phyloP scores from a whole-genome alignment of 2,113 vertebrate genomes.

The Odocoileus hemionus region DNA sequence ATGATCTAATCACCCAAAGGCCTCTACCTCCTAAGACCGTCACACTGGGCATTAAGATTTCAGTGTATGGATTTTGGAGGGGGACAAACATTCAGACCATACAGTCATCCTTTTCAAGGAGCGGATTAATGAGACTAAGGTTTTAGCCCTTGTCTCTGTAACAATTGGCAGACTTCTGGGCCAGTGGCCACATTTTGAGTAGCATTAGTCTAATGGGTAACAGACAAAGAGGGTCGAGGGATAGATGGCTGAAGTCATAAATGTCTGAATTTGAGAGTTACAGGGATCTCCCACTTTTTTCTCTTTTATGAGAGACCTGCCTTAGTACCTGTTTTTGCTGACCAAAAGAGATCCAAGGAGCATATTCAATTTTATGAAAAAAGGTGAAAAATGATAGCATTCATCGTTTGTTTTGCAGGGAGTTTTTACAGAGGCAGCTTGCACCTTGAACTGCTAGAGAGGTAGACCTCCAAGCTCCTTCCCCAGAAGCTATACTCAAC shows the following conservation, averaged over 20 bases:
- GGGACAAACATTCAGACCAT: neutral
- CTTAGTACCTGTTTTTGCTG: neutral
- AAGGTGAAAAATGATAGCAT: neutral
- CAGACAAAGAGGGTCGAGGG: neutral
- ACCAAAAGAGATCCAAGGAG: neutral
- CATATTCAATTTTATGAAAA: neutral
- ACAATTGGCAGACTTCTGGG: neutral
- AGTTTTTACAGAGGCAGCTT: neutral
- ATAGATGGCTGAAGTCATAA: neutral
- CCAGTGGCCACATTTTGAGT: neutral
- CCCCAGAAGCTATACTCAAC: neutral
- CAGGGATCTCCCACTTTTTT: neutral
- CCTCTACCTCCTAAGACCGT: neutral
- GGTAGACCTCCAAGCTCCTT: neutral
- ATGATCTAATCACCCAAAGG: neutral
- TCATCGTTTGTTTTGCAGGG: neutral
- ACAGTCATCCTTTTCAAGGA: neutral
- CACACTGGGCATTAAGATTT: neutral
- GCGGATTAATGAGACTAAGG: neutral
- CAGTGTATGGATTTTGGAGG: neutral
- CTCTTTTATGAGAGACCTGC: neutral
- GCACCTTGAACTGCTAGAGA: neutral
- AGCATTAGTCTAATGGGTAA: neutral
- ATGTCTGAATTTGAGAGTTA: neutral
- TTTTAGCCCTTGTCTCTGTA: neutral